A percentile compares a stretch with the other conserved stretches of the same genome.
Conservation (phyloP, 2,888 invertebrate genomes). For the Tachystola acroxantha region DNA sequence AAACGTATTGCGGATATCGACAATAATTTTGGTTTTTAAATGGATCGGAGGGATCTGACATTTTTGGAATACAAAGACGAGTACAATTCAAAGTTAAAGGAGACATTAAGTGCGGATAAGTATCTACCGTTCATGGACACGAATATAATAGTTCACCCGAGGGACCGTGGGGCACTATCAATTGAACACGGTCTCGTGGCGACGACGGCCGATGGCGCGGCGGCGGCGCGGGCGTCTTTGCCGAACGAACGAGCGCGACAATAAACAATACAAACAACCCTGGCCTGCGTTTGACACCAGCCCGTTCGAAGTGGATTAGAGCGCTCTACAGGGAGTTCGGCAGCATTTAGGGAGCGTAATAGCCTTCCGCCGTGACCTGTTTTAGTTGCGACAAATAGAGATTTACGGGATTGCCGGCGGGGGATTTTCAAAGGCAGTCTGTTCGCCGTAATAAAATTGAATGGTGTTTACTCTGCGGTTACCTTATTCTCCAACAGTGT, state of each 20-base stretch:
- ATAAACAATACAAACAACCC: constrained; percentile 78
- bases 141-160: constrained; percentile 49
- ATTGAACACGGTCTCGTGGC: constrained; percentile 55
- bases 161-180: constrained; percentile 52
- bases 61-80: too few relatives aligned
- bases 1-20: background rate
- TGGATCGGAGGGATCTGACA: too few relatives aligned
- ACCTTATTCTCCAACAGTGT: constrained; percentile 18
- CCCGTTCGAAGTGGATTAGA: constrained; percentile 74
- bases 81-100: constrained; percentile 23
- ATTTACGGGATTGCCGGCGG: constrained; percentile 69
- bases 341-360: constrained; percentile 76
- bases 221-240: constrained; percentile 47
- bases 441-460: constrained; percentile 64
- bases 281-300: constrained; percentile 76
- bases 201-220: constrained; percentile 28
- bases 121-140: constrained; percentile 38
- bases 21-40: too few relatives aligned
- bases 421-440: constrained; percentile 57
- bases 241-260: constrained; percentile 68
- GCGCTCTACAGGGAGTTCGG: constrained; percentile 72
- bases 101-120: constrained; percentile 49
- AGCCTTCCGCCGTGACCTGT: constrained; percentile 76
- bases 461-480: constrained; percentile 64
- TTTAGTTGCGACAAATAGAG: constrained; percentile 77